Evolutionary conservation across 2,113 vertebrate genomes (phyloP), one percentile per base, ranked within the genome.

Genomic region (Crotophaga sulcirostris): DNA sequence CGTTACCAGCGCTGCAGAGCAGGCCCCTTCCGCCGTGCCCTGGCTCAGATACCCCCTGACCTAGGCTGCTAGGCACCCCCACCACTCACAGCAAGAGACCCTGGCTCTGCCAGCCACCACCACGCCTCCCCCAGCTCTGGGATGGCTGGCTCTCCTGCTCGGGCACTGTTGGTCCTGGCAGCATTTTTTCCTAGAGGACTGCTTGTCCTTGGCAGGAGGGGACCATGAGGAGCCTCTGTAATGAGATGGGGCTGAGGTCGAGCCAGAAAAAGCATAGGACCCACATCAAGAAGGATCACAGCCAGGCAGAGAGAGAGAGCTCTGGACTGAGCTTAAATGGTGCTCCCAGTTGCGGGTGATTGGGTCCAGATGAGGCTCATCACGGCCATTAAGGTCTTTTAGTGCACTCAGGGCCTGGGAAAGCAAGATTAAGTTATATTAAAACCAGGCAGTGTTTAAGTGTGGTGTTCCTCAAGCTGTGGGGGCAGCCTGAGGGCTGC

Each of bases 161-260:
- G 67, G 31, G 15, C 40, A 83, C 13, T 3, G 1, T 20, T n/a
- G 16, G 24, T n/a, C 64, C 59, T 42, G 31, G 15, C 40, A 83
- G 52, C 44, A 24, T 49, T 24, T 80, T 83, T 68, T 72, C n/a
- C 23, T 21, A 56, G 58, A 56, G 13, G 6, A n/a, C 36, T 40
- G 10, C 26, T 74, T 74, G 45, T 73, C 33, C 51, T 84, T 58
- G 51, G 73, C 64, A 81, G 42, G 13, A 94, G 9, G 5, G n/a
- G 7, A 19, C 55, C 2, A 5, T 4, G 5, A 47, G 6, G 19
- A 68, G 20, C 20, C 45, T 64, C 16, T 28, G 2, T 36, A 86
- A 64, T 36, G 11, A 78, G 45, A 7, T 4, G 3, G 11, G 10
- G 29, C 21, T 2, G 1, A 72, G 26, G 9, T 0, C 16, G 11